Base-by-base conservation (phyloP, 2,113 vertebrate species). In the Bos javanicus region DNA sequence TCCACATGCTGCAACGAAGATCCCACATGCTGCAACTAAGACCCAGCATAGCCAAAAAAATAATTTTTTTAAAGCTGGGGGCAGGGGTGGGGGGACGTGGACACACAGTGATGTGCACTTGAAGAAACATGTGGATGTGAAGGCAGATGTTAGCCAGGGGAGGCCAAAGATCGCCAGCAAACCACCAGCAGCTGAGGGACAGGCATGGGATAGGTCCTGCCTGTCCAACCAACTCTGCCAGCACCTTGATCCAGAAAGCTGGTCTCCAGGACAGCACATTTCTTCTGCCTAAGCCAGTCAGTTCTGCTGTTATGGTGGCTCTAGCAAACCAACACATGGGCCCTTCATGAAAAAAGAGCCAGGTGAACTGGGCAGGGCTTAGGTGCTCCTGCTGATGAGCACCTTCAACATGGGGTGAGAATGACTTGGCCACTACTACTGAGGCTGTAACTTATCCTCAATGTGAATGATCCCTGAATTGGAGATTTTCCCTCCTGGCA, bases 91-190 rank as follows among this genome's bases (percentile, higher is more conserved):
- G n/a, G 17, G 33, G 17, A 50, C 10, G 4, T 64, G 78, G 57
- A 84, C 13, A 16, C 30, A 56, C 14, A 57, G 6, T 36, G 39
- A 57, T 10, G 23, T 25, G 36, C n/a, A 46, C 50, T 46, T 25
- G 50, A 6, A 85, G 81, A 92, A 16, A 6, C 9, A 15, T 0
- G 0, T 46, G 57, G 36, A 1, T 23, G 11, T n/a, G 33, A 67
- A 30, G 46, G 28, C 30, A 71, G 64, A 43, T 39, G n/a, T 10
- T 33, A 60, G 43, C 25, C 26, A 71, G 56, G n/a, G 64, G n/a
- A 76, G 0, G 2, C 25, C 50, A 25, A 3, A 54, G 11, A 16
- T 12, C 2, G 2, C 16, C 76, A n/a, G 39, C 6, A 33, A 13
- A n/a, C 23, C 10, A 12, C 0, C 0, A 33, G 71, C 54, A 43